Conservation (phyloP, 2,888 invertebrate genomes). For the Neria commutata region DNA sequence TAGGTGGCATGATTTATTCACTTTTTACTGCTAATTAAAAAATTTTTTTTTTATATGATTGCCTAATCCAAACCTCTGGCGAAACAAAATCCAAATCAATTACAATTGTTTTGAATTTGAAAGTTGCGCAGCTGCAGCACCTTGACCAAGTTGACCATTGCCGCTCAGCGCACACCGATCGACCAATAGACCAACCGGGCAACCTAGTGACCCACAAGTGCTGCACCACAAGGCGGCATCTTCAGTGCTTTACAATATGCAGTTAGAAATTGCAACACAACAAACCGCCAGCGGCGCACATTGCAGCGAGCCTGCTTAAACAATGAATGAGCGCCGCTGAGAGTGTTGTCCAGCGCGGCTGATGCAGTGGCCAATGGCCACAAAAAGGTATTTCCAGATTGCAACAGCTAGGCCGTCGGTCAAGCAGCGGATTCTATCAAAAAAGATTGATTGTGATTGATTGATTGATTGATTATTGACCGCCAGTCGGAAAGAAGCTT, state of each 20-base stretch:
- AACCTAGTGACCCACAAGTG: conserved; percentile 49
- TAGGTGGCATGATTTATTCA: no score
- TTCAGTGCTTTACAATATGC: neutral
- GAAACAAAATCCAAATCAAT: neutral
- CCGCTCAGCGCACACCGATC: neutral
- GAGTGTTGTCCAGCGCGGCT: neutral
- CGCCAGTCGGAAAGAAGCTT: no score
- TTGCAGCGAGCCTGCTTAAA: neutral
- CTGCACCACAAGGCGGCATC: neutral
- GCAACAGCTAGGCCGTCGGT: no score
- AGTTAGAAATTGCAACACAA: neutral
- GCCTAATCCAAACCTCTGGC: neutral
- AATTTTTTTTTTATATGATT: neutral
- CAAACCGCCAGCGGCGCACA: neutral
- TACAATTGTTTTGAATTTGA: no score
- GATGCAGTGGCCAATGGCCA: neutral
- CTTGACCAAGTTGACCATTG: neutral
- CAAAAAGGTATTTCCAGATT: neutral
- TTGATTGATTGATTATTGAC: no score
- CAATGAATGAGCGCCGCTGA: no score
- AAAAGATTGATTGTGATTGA: no score
- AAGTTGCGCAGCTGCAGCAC: neutral
- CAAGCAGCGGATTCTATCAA: no score
- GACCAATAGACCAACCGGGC: no score
- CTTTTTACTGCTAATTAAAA: neutral